Percentiles rank a stretch among this genome's conserved stretches.
Evolutionary conservation across 1,140 invertebrate genomes (phyloP).

Genomic region (Drosophila rhopaloa): DNA sequence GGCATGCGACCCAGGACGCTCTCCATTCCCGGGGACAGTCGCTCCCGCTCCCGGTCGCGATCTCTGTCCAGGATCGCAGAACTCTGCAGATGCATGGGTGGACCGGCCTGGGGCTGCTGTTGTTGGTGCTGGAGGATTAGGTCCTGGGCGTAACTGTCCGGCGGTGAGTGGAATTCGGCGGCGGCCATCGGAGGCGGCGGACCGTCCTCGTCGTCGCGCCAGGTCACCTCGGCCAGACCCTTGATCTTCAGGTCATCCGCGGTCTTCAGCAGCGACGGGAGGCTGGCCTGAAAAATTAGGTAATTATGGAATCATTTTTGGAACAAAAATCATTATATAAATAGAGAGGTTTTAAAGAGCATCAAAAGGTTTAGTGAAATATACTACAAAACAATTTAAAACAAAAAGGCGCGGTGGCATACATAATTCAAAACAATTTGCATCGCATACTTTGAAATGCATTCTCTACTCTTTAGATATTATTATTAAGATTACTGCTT

Average conservation of each 20-base stretch:
- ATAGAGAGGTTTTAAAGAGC: no score
- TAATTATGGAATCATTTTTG: slow-evolving; percentile 20
- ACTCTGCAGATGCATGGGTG: slow-evolving; percentile 12
- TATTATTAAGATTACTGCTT: no score
- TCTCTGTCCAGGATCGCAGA: slow-evolving; percentile 13
- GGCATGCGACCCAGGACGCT: slow-evolving; percentile 59
- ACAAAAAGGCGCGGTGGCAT: no score
- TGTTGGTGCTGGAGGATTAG: slow-evolving; percentile 52
- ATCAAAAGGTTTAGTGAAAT: no score
- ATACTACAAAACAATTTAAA: no score
- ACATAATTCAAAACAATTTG: no score
- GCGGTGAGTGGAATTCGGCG: slow-evolving; percentile 79
- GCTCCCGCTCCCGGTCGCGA: slow-evolving; percentile 13
- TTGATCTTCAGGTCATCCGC: slow-evolving; percentile 96
- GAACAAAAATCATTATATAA: neutral
- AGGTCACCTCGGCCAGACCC: slow-evolving; percentile 94
- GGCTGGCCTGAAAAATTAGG: slow-evolving; percentile 87
- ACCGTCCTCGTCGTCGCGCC: slow-evolving; percentile 86
- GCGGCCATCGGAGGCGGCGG: slow-evolving; percentile 83
- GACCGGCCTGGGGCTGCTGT: slow-evolving; percentile 6
- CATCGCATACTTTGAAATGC: no score
- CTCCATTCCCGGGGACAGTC: slow-evolving; percentile 43
- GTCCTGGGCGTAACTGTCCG: slow-evolving; percentile 66
- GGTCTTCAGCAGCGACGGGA: slow-evolving; percentile 94
- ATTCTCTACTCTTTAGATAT: no score